phyloP scores from a whole-genome alignment of 1,140 invertebrate species.

The Hydropsyche tenuis region DNA sequence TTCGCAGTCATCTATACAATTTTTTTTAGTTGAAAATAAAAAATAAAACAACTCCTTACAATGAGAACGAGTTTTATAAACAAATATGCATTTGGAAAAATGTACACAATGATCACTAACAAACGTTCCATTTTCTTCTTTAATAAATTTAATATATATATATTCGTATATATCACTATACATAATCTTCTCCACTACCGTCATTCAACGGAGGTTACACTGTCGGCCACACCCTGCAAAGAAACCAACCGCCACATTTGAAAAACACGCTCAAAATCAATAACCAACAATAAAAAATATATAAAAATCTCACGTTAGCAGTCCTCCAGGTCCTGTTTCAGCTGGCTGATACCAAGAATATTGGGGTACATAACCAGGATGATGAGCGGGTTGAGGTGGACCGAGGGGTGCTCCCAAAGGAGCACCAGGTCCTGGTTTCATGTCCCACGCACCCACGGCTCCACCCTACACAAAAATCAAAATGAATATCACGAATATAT shows the following conservation, averaged over 20 bases:
- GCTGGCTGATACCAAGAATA: constrained; percentile 78
- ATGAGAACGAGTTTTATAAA: constrained; percentile 35
- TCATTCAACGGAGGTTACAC: constrained; percentile 56
- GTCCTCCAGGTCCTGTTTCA: constrained; percentile 69
- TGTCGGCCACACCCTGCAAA: constrained; percentile 65
- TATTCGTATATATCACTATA: constrained; percentile 33
- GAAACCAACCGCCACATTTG: constrained; percentile 31
- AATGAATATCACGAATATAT: not conserved
- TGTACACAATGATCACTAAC: constrained; percentile 37
- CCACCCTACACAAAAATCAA: constrained; percentile 60
- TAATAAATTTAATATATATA: constrained; percentile 6
- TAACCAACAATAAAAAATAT: not conserved
- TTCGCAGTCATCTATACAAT: not conserved
- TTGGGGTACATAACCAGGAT: constrained; percentile 74
- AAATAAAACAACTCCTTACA: constrained; percentile 24
- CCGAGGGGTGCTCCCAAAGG: constrained; percentile 65
- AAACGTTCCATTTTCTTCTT: constrained; percentile 5
- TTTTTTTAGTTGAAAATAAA: not conserved
- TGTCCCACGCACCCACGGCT: constrained; percentile 72
- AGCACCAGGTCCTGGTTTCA: constrained; percentile 69
- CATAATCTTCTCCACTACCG: not conserved
- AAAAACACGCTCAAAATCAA: not conserved
- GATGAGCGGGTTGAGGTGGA: constrained; percentile 68
- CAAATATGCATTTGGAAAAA: constrained; percentile 31
- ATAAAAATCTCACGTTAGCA: constrained; percentile 70